Base-by-base conservation (phyloP, 2,888 invertebrate species). In the Salpingus planirostris region DNA sequence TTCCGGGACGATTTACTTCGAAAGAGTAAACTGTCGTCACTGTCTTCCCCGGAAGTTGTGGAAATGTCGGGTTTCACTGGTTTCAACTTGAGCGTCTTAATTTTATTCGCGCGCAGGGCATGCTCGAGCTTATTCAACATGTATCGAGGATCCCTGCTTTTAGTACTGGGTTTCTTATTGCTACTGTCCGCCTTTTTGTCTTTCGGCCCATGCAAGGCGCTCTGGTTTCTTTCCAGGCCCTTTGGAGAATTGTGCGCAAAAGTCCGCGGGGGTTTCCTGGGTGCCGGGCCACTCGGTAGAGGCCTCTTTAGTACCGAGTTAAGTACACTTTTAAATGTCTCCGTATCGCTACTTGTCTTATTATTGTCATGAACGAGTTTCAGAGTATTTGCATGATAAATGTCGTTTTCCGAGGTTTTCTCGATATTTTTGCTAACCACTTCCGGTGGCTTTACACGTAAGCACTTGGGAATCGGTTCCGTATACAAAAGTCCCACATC, bases 221-320 rank as follows among this genome's bases (percentile, higher is more conserved):
- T 50, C 12, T 22, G 21, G 31, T 50, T 54, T 32, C 50, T 50
- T n/a, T n/a, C n/a, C n/a, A n/a, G n/a, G 25, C 40, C 31, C 1
- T 28, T 7, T 8, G 27, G 21, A 6, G 31, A 13, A 10, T 27
- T 27, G 8, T 69, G 65, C 21, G 65, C 64, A 47, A 80, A 78
- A 1, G 72, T 74, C 40, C 84, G 61, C 0, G 84, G 85, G 2
- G 85, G 84, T 55, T 85, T 84, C 49, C 77, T 76, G 0, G 84
- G 85, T 1, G 84, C 80, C 3, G 82, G 81, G 0, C 81, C 82
- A 2, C 61, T 40, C 0, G 83, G 83, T 27, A 83, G 51, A 0
- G 81, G 81, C 43, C 78, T 74, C 52, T 74, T 76, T 24, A 81
- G 60, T 11, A 78, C 79, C 40, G 73, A 72, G 52, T 76, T 77